Percentiles rank a stretch among this genome's conserved stretches.
Conservation (phyloP, 1,140 invertebrate genomes). For the Drosophila parabipectinata region DNA sequence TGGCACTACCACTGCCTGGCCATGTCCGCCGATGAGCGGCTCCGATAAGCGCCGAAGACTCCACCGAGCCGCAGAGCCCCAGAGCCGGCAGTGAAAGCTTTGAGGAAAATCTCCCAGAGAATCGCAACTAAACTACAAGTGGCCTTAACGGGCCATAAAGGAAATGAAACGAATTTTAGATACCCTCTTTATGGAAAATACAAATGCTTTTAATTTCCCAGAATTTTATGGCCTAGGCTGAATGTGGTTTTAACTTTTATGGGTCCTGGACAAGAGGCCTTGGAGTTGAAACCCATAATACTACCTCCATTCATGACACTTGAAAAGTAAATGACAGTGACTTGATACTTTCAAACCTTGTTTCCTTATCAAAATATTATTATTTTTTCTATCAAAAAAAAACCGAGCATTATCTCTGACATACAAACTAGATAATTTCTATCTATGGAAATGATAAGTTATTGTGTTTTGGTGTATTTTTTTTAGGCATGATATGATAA, state of each 20-base stretch:
- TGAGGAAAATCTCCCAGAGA: constrained; percentile 30
- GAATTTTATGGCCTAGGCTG: no score
- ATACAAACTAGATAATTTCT: neutral
- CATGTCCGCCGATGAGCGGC: constrained; percentile 36
- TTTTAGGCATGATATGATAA: no score
- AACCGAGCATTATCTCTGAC: constrained; percentile 15
- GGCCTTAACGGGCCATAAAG: constrained; percentile 10
- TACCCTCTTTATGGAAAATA: constrained; percentile 10
- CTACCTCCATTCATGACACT: no score
- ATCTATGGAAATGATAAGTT: constrained; percentile 34
- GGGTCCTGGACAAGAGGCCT: no score
- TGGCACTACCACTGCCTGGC: constrained; percentile 28
- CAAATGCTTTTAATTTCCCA: neutral
- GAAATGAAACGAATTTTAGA: constrained; percentile 1
- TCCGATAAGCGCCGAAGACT: constrained; percentile 39
- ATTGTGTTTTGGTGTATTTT: constrained; percentile 4
- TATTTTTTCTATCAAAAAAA: constrained; percentile 27
- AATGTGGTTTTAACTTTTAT: no score
- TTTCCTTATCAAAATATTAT: constrained; percentile 7
- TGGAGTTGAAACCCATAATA: no score
- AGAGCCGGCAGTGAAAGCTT: constrained; percentile 32
- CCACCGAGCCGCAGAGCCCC: neutral
- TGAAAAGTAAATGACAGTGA: neutral
- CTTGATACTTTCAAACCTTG: neutral
- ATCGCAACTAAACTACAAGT: constrained; percentile 38